phyloP scores from a whole-genome alignment of 2,797 vertebrate species.

The Caiman crocodilus region DNA sequence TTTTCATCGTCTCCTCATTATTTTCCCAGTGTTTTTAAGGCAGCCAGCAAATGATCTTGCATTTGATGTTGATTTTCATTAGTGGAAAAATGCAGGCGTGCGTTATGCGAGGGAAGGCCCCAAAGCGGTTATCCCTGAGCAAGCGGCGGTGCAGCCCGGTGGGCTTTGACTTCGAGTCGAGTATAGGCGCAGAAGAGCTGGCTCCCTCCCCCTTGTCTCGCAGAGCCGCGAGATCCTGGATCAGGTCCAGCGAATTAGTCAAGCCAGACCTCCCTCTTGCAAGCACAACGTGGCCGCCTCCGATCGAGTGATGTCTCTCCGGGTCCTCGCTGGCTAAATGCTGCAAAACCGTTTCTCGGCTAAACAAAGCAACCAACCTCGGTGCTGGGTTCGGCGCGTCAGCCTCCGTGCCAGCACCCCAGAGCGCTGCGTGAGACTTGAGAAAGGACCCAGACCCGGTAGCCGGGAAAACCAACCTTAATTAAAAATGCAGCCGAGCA shows the following conservation, averaged over 20 bases:
- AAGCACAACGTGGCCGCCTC: background rate
- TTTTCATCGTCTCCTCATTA: background rate
- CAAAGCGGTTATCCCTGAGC: background rate
- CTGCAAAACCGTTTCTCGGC: background rate
- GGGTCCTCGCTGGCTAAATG: background rate
- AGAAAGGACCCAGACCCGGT: constrained; percentile 24
- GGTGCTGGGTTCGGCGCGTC: rapidly evolving
- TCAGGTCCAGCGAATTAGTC: rapidly evolving
- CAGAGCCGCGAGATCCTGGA: background rate
- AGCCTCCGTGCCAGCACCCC: background rate
- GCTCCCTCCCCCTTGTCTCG: rapidly evolving
- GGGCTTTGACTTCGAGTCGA: background rate
- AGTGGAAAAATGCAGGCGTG: background rate
- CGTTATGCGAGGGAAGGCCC: background rate
- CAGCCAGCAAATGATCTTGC: background rate
- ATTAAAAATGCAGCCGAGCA: background rate
- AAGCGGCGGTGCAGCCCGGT: background rate
- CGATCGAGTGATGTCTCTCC: background rate
- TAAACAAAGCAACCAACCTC: constrained; percentile 26
- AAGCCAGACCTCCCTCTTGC: background rate
- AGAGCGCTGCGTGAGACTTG: background rate
- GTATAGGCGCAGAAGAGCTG: background rate
- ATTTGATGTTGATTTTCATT: background rate
- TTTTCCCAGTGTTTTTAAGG: background rate
- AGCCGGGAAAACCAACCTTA: background rate